These are phyloP conservation scores for Aphodius sticticus DNA, from an alignment of 2,888 invertebrate species.

Conservation along the genomic window DNA sequence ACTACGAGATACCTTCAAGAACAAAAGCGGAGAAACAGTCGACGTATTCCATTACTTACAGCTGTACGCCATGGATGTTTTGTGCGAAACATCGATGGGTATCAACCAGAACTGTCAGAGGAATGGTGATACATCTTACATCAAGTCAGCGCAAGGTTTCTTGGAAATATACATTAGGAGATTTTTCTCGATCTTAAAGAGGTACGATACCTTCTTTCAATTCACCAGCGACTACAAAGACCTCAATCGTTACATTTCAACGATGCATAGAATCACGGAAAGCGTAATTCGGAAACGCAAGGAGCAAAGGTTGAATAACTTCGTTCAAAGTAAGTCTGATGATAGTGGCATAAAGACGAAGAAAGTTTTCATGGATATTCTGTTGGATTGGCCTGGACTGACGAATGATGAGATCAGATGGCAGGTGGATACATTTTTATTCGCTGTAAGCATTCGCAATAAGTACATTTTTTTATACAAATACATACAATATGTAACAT, in stretches of 20 bases:
- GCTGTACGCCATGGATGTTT: conserved; percentile 59
- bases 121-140: conserved; percentile 40
- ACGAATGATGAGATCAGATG: conserved; percentile 63
- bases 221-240: conserved; percentile 39
- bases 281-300: conserved; percentile 40
- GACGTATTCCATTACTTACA: conserved; percentile 60
- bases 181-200: conserved; percentile 42
- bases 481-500: neutral
- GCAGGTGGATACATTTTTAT: conserved; percentile 68
- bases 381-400: conserved; percentile 60
- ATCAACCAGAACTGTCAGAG: conserved; percentile 40
- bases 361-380: conserved; percentile 37
- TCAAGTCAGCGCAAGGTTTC: conserved; percentile 39
- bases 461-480: neutral
- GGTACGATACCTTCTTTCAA: conserved; percentile 41
- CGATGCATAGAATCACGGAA: conserved; percentile 39
- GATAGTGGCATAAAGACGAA: conserved; percentile 34
- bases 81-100: conserved; percentile 49
- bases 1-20: conserved; percentile 52
- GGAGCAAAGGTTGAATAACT: conserved; percentile 28
- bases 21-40: conserved; percentile 43
- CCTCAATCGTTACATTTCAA: conserved; percentile 36
- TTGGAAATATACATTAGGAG: conserved; percentile 41
- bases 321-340: neutral
- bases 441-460: conserved; percentile 59